A percentile compares a stretch with the other conserved stretches of the same genome.
phyloP scores from a whole-genome alignment of 2,113 vertebrate genomes.

The Mesembrinibis cayennensis region DNA sequence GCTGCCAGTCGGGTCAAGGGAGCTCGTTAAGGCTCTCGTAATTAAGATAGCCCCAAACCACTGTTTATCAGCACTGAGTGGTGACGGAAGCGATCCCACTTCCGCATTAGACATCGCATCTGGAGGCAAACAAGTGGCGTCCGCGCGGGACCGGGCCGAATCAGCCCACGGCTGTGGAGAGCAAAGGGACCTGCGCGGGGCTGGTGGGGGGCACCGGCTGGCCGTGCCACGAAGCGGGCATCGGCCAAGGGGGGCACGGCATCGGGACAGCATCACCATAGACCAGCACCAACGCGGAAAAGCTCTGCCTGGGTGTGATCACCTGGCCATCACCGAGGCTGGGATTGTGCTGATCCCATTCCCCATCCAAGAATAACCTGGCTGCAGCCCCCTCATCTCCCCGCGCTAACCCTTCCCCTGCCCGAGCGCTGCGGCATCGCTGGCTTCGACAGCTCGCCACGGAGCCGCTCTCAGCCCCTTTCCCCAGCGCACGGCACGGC shows the following conservation, averaged over 20 bases:
- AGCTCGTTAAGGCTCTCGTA: background rate
- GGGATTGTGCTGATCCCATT: background rate
- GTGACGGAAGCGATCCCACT: background rate
- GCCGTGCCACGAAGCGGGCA: fast-evolving
- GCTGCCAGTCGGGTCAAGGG: background rate
- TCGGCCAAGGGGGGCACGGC: background rate
- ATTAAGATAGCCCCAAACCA: background rate
- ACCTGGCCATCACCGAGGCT: background rate
- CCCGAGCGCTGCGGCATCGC: fast-evolving
- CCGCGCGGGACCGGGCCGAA: fast-evolving
- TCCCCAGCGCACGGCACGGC: background rate
- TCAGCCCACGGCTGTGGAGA: fast-evolving
- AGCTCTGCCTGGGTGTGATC: background rate
- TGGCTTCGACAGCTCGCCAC: fast-evolving
- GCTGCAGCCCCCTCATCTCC: background rate
- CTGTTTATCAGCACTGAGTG: background rate
- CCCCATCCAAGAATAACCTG: background rate
- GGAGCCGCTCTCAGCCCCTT: background rate
- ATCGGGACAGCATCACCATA: fast-evolving
- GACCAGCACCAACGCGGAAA: background rate
- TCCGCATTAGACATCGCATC: fast-evolving
- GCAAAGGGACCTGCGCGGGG: background rate
- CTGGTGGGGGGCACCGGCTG: background rate
- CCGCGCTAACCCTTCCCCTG: too few species aligned
- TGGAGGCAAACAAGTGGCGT: background rate